These are phyloP conservation scores for Euclidia mi DNA, from an alignment of 2,888 invertebrate genomes.

Conservation along the genomic window DNA sequence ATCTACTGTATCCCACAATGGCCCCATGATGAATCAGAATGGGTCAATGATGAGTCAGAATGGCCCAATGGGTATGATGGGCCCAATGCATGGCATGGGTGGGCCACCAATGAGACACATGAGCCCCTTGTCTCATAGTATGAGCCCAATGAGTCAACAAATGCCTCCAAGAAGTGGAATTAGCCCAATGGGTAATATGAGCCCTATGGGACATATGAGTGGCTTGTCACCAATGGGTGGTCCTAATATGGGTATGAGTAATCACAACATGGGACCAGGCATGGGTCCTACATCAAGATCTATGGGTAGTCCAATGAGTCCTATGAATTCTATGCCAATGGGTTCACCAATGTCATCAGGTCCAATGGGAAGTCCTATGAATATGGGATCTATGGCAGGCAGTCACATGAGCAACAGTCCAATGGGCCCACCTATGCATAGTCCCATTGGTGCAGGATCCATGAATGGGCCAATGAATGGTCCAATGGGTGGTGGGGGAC, in stretches of 20 bases:
- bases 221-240: slow-evolving; percentile 93
- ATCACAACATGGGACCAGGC: slow-evolving; percentile 91
- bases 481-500: slow-evolving; percentile 91
- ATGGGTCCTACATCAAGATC: slow-evolving; percentile 89
- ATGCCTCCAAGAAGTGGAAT: slow-evolving; percentile 91
- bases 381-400: slow-evolving; percentile 91
- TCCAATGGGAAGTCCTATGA: slow-evolving; percentile 94
- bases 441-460: slow-evolving; percentile 90
- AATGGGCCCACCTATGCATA: slow-evolving; percentile 94
- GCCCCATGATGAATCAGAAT: slow-evolving; percentile 91
- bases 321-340: slow-evolving; percentile 93
- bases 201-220: slow-evolving; percentile 92
- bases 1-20: slow-evolving; percentile 90
- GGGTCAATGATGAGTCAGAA: slow-evolving; percentile 92
- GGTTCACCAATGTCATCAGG: slow-evolving; percentile 93
- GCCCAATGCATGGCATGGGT: slow-evolving; percentile 91
- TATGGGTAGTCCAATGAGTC: slow-evolving; percentile 94
- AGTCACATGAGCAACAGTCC: slow-evolving; percentile 92
- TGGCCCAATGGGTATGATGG: slow-evolving; percentile 92
- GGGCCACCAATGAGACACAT: slow-evolving; percentile 92
- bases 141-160: slow-evolving; percentile 91
- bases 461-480: slow-evolving; percentile 90
- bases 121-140: slow-evolving; percentile 90
- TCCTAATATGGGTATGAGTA: slow-evolving; percentile 92
- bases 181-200: slow-evolving; percentile 93